Evolutionary conservation across 2,888 invertebrate species (phyloP).

Genomic region (Lasioglossum marginatum): DNA sequence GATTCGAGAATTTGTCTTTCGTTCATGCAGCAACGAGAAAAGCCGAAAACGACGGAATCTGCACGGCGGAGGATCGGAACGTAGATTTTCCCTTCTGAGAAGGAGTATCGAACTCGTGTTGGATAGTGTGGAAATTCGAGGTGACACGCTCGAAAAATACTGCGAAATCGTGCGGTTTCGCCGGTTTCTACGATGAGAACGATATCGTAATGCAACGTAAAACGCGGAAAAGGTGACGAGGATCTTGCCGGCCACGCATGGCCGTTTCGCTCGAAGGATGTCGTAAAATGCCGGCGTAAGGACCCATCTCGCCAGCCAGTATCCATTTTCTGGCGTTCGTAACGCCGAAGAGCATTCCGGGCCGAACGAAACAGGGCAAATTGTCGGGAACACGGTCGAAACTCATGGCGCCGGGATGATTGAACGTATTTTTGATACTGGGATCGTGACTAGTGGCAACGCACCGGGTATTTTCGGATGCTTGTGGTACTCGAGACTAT

Average conservation of each 20-base stretch:
- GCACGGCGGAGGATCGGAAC: too few relatives aligned
- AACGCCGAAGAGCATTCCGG: not conserved
- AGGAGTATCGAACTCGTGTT: not conserved
- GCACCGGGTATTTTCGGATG: not conserved
- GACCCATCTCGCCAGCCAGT: constrained; percentile 57
- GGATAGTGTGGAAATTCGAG: not conserved
- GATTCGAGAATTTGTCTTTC: not conserved
- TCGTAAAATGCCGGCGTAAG: constrained; percentile 74
- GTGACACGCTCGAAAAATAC: constrained; percentile 4
- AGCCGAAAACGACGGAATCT: not conserved
- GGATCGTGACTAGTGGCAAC: not conserved
- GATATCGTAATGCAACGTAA: constrained; percentile 15
- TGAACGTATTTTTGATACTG: constrained; percentile 4
- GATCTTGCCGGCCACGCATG: constrained; percentile 70
- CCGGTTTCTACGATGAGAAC: not conserved
- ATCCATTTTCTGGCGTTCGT: constrained; percentile 47
- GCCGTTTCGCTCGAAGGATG: constrained; percentile 70
- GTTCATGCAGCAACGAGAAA: not conserved
- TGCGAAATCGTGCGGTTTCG: not conserved
- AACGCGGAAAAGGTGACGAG: constrained; percentile 56
- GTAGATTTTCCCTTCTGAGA: not conserved
- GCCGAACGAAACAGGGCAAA: not conserved
- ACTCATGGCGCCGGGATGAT: not conserved
- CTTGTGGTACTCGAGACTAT: constrained; percentile 24
- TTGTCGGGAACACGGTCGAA: not conserved